These are phyloP conservation scores for Macaca nemestrina DNA, from an alignment of 2,113 vertebrate species.

Conservation along the genomic window DNA sequence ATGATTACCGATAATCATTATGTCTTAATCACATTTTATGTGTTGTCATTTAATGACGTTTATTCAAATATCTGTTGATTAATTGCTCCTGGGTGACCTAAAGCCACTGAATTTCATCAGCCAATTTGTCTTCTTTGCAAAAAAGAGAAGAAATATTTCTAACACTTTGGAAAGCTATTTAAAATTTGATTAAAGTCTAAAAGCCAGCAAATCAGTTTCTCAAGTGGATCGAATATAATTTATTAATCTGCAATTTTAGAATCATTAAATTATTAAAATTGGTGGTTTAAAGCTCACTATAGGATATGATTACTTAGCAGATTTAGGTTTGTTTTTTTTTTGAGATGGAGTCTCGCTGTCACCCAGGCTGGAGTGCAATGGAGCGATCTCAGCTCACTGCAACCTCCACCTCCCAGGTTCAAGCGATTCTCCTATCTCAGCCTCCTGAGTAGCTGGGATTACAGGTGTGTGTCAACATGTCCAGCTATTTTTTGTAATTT, in stretches of 20 bases:
- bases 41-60: not conserved
- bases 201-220: not conserved
- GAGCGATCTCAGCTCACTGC: too few relatives aligned
- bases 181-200: not conserved
- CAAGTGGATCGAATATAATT: not conserved
- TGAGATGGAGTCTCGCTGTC: too few relatives aligned
- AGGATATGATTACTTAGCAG: not conserved
- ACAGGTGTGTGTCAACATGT: too few relatives aligned
- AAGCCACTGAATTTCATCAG: not conserved
- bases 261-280: not conserved
- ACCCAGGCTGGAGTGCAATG: too few relatives aligned
- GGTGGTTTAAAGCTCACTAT: not conserved
- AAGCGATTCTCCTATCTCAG: too few relatives aligned
- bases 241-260: not conserved
- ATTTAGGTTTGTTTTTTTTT: not conserved
- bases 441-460: too few relatives aligned
- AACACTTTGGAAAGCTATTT: not conserved
- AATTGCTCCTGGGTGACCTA: not conserved
- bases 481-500: too few relatives aligned
- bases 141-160: not conserved
- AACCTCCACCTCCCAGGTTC: too few relatives aligned
- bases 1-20: not conserved
- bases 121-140: not conserved
- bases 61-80: not conserved
- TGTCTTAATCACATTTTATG: not conserved